Evolutionary conservation across 2,113 vertebrate genomes (phyloP), one percentile per base, ranked within the genome.

Genomic region (Eretmochelys imbricata): DNA sequence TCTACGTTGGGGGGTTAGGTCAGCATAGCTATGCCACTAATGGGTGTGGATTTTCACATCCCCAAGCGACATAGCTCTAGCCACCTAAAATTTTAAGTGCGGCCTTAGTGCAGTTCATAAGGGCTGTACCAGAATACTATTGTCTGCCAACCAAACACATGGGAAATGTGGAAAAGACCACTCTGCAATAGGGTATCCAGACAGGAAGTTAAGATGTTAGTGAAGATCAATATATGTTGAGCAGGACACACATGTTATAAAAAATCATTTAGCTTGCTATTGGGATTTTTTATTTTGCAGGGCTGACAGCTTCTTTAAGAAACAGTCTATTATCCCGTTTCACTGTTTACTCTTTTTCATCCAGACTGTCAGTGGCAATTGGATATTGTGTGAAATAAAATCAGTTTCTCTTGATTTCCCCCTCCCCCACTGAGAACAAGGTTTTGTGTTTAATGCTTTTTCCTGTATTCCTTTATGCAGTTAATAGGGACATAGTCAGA

Each of bases 391-490:
- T 75, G 72, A 75, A 75, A 42, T 25, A 10, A 42, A 42, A 75
- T 38, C 38, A 75, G 20, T 42, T 42, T 42, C n/a, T 25, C 22
- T 31, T 16, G 29, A 35, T 17, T 35, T 35, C 38, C 4, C 38
- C 22, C 25, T 12, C 46, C 5, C 3, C 46, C 54, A 51, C 20
- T 10, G 17, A 65, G 62, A 31, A 79, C 20, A 78, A 50, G 38
- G 31, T 35, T 80, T 24, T 88, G 10, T 19, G 20, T 75, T 75
- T 25, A 20, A 0, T 35, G 2, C 3, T 5, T 0, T 54, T 90
- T 10, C 8, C n/a, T 0, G 0, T 19, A 8, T 48, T 76, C 38
- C 16, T 19, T 1, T 3, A 51, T 0, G 5, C 42, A 79, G 51
- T 76, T 50, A 59, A 35, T 54, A 82, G 9, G n/a, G 27, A 69